These are phyloP conservation scores for Nomada fabriciana DNA, from an alignment of 2,888 invertebrate genomes.

Conservation along the genomic window DNA sequence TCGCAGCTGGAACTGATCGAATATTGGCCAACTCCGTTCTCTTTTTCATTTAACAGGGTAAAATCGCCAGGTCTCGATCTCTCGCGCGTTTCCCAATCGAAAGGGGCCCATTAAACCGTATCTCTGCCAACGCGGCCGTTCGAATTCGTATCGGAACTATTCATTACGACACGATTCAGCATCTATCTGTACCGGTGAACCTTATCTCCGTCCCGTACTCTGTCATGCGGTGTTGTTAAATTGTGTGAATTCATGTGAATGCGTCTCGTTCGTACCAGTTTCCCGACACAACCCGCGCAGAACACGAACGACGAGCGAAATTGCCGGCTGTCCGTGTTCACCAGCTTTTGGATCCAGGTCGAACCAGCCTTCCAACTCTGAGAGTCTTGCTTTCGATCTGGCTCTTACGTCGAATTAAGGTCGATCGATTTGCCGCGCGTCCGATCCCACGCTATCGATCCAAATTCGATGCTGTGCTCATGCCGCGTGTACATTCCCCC, in stretches of 20 bases:
- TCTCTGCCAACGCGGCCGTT: slow-evolving; percentile 32
- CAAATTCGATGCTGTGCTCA: slow-evolving; percentile 32
- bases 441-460: slow-evolving; percentile 38
- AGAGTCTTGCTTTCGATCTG: slow-evolving; percentile 20
- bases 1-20: slow-evolving; percentile 4
- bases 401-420: slow-evolving; percentile 49
- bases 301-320: slow-evolving; percentile 23
- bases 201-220: slow-evolving; percentile 51
- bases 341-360: slow-evolving; percentile 17
- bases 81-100: slow-evolving; percentile 9
- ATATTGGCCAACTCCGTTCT: not conserved
- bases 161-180: slow-evolving; percentile 52
- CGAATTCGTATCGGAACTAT: slow-evolving; percentile 41
- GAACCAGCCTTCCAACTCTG: not conserved
- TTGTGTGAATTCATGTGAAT: slow-evolving; percentile 60
- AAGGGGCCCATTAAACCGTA: slow-evolving; percentile 42
- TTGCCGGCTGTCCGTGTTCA: slow-evolving; percentile 17
- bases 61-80: not conserved
- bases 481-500: slow-evolving; percentile 13
- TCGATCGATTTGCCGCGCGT: slow-evolving; percentile 34
- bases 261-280: slow-evolving; percentile 52
- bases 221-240: slow-evolving; percentile 51
- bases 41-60: not conserved
- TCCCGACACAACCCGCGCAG: not conserved
- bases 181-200: slow-evolving; percentile 14